Conservation (phyloP, 2,888 invertebrate species). For the Oxycera nigricornis region DNA sequence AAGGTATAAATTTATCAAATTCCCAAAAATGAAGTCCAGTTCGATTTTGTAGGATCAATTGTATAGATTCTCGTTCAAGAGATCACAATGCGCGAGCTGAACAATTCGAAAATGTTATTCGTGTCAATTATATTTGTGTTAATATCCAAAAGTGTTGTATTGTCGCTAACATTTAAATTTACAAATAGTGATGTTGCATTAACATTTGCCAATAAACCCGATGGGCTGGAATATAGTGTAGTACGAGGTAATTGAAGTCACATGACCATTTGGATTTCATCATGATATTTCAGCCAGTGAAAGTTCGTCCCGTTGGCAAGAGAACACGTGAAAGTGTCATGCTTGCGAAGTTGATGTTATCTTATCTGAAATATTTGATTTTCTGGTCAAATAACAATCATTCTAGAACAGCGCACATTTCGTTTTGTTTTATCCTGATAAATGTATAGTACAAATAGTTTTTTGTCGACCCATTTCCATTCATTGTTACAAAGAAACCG, state of each 20-base stretch:
- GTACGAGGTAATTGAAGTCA: constrained; percentile 8
- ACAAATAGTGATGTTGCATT: constrained; percentile 8
- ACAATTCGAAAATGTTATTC: not conserved
- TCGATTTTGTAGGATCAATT: not conserved
- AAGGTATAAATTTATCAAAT: constrained; percentile 8
- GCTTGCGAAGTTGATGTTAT: no score
- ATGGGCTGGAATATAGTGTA: constrained; percentile 16
- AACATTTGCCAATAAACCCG: not conserved
- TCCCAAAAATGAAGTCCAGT: not conserved
- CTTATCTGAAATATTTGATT: no score
- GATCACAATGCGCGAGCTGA: not conserved
- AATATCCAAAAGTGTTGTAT: not conserved
- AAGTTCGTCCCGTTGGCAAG: no score
- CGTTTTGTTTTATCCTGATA: no score
- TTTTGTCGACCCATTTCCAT: no score
- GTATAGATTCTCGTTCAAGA: not conserved
- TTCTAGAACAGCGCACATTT: no score
- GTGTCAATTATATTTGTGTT: not conserved
- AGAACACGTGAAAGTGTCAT: no score
- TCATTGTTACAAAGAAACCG: no score
- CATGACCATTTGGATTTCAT: not conserved
- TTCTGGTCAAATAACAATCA: no score
- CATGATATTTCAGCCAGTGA: no score
- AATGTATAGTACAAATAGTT: no score
- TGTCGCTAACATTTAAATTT: not conserved